Conservation (phyloP, 2,113 vertebrate species). For the Tetraodon nigroviridis region DNA sequence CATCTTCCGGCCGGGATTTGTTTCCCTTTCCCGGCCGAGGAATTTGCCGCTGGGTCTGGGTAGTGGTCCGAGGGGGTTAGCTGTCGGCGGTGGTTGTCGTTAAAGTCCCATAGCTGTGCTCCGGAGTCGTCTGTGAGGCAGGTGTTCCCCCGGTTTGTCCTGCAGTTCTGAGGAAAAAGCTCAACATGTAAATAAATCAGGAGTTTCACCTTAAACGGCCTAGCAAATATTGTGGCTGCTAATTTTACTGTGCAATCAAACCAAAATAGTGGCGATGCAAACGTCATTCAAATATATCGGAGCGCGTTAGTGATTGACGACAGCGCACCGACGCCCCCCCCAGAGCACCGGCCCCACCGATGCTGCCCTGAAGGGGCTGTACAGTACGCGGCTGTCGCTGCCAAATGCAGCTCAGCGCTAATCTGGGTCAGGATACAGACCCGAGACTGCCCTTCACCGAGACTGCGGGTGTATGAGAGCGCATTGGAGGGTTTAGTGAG, state of each 20-base stretch:
- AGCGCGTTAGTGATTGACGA: too few species aligned
- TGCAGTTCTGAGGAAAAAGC: slow-evolving; percentile 79
- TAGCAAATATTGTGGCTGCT: too few species aligned
- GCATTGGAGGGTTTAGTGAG: slow-evolving; percentile 36
- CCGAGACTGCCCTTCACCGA: slow-evolving; percentile 32
- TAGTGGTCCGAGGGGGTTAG: slow-evolving; percentile 69
- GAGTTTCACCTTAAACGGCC: too few species aligned
- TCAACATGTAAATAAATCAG: slow-evolving; percentile 20
- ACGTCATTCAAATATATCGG: too few species aligned
- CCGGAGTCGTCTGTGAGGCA: slow-evolving; percentile 87
- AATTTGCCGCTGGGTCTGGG: slow-evolving; percentile 26
- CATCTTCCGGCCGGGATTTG: slow-evolving; percentile 80
- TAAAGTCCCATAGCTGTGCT: slow-evolving; percentile 85
- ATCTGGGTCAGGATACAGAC: slow-evolving; percentile 44
- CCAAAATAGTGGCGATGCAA: too few species aligned
- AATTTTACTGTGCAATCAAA: too few species aligned
- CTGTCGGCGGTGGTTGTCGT: slow-evolving; percentile 80
- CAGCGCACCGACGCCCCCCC: slow-evolving; percentile 4
- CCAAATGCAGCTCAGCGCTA: slow-evolving; percentile 14
- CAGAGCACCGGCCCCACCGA: background rate
- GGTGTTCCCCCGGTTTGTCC: slow-evolving; percentile 87
- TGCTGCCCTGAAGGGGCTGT: slow-evolving; percentile 1
- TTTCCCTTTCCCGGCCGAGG: slow-evolving; percentile 82
- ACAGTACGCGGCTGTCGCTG: slow-evolving; percentile 1
- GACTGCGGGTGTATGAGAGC: slow-evolving; percentile 19